Base-by-base conservation (phyloP, 2,888 invertebrate species). In the Aelia acuminata region DNA sequence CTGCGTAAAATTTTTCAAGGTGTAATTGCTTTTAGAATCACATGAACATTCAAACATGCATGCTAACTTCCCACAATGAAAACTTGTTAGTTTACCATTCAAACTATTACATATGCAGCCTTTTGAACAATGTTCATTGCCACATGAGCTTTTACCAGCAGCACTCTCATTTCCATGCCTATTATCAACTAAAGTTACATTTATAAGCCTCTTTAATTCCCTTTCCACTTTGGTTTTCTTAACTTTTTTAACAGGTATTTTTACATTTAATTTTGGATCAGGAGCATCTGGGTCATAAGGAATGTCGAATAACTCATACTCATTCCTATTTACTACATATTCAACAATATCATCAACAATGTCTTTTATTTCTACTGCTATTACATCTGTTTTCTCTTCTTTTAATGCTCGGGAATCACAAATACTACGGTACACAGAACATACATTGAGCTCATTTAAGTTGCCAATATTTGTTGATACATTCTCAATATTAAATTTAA, bases 1-100 rank as follows among this genome's bases (percentile, higher is more conserved):
- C 4, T n/a, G 20, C 31, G 15, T 53, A 35, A 49, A 35, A n/a
- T 84, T 48, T 47, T 50, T 84, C 15, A 63, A 48, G 11, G 35
- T 20, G 43, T 80, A 80, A 8, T 80, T 80, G 18, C 22, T 47
- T 47, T 70, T 70, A 43, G 53, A 63, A n/a, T 43, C 63, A 63
- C 87, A 87, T 15, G 87, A 63, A 70, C 87, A 87, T 43, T 87
- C 70, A 43, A 87, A 87, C 87, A 87, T 87, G 26, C 87, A 87
- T 15, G 5, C n/a, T 20, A 47, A 4, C 48, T 63, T 57, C 4
- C 63, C 63, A 57, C 87, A 87, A 43, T 87, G 87, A 22, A 47
- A 26, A 87, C n/a, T 39, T 48, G 43, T 13, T 15, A 87, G 20
- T 31, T n/a, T 63, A 43, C 87, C 43, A 63, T 87, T 57, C 35